Conservation (phyloP, 2,113 vertebrate genomes). For the Anser brachyrhynchus region DNA sequence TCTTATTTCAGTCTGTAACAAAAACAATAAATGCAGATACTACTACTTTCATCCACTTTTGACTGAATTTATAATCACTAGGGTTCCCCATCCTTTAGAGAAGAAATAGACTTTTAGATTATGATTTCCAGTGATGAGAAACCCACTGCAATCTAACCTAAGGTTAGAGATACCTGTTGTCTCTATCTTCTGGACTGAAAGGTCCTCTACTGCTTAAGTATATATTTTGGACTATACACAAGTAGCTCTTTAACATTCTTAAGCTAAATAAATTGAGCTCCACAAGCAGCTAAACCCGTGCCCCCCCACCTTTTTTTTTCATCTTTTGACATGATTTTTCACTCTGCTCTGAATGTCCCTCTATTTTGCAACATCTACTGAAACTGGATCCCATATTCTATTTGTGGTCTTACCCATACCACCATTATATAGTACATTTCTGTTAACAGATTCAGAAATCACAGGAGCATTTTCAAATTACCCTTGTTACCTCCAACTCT, state of each 20-base stretch:
- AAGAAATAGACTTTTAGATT: not conserved
- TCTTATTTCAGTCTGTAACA: not conserved
- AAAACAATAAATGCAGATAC: not conserved
- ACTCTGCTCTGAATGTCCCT: accelerated
- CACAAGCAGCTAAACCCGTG: not conserved
- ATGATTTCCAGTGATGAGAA: not conserved
- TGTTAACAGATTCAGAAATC: not conserved
- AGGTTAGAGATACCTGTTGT: not conserved
- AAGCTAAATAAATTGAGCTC: not conserved
- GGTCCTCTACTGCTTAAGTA: accelerated
- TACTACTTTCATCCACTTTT: not conserved
- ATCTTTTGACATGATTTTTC: not conserved
- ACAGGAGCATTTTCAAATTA: not conserved
- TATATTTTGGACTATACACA: not conserved
- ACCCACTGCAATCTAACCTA: not conserved
- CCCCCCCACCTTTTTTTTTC: not conserved
- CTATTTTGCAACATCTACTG: not conserved
- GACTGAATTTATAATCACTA: not conserved
- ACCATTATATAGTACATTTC: not conserved
- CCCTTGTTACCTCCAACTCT: not conserved
- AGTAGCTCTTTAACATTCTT: not conserved
- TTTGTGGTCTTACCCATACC: not conserved
- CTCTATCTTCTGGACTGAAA: not conserved
- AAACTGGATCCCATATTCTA: not conserved
- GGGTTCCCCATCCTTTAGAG: not conserved